Evolutionary conservation across 2,113 vertebrate genomes (phyloP).

Genomic region (Oostethus manadensis): DNA sequence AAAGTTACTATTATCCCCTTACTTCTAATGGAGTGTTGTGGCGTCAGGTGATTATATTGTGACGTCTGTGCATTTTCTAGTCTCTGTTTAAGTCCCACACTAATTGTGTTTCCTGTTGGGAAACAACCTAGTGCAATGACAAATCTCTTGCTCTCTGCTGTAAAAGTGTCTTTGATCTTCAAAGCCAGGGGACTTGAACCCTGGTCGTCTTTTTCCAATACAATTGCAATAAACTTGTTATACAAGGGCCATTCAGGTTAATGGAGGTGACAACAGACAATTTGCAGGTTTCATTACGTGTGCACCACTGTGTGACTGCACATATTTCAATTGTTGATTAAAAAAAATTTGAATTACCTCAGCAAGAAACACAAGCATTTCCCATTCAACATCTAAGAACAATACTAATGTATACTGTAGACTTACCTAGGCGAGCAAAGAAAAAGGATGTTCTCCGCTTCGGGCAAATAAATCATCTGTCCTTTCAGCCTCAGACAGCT

Average conservation of each 20-base stretch:
- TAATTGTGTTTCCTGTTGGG: slow-evolving; percentile 8
- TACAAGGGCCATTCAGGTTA: slow-evolving; percentile 16
- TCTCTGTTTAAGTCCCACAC: slow-evolving; percentile 2
- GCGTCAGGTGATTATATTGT: no score
- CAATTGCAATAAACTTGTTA: slow-evolving; percentile 18
- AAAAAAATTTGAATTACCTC: neutral
- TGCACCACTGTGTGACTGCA: neutral
- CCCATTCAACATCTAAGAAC: neutral
- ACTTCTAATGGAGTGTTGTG: no score
- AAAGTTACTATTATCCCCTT: no score
- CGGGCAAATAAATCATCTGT: slow-evolving; percentile 97
- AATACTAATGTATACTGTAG: neutral
- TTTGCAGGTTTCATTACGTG: slow-evolving; percentile 2
- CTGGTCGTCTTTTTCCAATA: slow-evolving; percentile 6
- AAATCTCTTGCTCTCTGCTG: slow-evolving; percentile 9
- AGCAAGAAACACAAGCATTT: neutral
- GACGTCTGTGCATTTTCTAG: neutral
- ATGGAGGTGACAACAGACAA: slow-evolving; percentile 21
- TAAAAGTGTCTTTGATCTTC: slow-evolving; percentile 16
- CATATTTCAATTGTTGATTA: slow-evolving; percentile 4
- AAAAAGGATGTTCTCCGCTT: slow-evolving; percentile 98
- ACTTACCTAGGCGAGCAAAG: slow-evolving; percentile 95
- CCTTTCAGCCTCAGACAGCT: slow-evolving; percentile 96
- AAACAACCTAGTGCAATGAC: slow-evolving; percentile 18
- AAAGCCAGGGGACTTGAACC: slow-evolving; percentile 20